Percentiles rank a stretch among this genome's conserved stretches.
These are phyloP conservation scores for Turritopsis rubra DNA, from an alignment of 30 jellyfish, hydroid and myxozoan genomes.

Conservation along the genomic window DNA sequence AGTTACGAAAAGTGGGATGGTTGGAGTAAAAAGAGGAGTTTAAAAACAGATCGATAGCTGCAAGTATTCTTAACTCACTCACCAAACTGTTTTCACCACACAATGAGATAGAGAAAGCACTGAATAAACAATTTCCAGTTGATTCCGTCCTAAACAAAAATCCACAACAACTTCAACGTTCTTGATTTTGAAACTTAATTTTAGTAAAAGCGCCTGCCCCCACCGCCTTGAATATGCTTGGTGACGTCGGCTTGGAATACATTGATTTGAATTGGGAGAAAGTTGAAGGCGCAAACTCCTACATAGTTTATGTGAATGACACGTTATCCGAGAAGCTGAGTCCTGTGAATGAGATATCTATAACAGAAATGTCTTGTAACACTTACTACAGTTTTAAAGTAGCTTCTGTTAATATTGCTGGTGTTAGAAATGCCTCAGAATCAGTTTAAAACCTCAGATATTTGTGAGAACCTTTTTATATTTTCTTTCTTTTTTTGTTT, in stretches of 20 bases:
- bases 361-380: slow-evolving; percentile 37
- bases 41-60: not conserved
- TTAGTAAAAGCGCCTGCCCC: slow-evolving; percentile 36
- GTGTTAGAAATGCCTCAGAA: slow-evolving; percentile 41
- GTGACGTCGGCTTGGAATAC: slow-evolving; percentile 38
- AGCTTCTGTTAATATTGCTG: slow-evolving; percentile 65
- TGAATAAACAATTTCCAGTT: not conserved
- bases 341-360: not conserved
- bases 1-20: not conserved
- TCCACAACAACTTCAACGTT: not conserved
- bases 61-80: not conserved
- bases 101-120: not conserved
- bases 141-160: not conserved
- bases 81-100: not conserved
- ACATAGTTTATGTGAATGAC: slow-evolving; percentile 30
- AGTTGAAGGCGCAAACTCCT: slow-evolving; percentile 25
- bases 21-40: not conserved
- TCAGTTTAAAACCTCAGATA: slow-evolving; percentile 29
- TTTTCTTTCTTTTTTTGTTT: not conserved
- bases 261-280: slow-evolving; percentile 26
- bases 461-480: slow-evolving; percentile 18
- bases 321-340: not conserved
- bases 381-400: slow-evolving; percentile 51
- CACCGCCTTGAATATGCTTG: not conserved
- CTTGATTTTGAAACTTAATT: too few relatives aligned